phyloP scores from a whole-genome alignment of 2,113 vertebrate species.

The Thinocorus orbignyianus region DNA sequence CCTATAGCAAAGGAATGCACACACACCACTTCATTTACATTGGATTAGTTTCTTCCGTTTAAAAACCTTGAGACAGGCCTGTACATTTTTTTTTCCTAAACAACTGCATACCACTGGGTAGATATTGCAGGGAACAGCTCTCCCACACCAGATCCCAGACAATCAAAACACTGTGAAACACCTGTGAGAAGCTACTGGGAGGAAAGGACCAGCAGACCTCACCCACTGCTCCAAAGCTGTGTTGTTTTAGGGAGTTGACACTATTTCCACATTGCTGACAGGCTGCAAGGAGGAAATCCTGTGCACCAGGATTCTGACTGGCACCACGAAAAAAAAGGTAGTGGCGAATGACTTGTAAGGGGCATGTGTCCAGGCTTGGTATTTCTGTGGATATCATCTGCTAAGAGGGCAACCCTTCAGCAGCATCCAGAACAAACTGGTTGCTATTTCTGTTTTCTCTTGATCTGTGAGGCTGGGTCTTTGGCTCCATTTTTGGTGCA shows the following conservation, averaged over 20 bases:
- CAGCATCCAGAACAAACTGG: not conserved
- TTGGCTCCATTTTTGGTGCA: not conserved
- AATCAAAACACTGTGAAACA: not conserved
- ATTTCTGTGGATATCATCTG: not conserved
- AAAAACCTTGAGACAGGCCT: not conserved
- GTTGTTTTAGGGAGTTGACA: not conserved
- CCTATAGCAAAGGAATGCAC: constrained; percentile 10
- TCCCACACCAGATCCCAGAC: not conserved
- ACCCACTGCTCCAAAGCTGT: fast-evolving
- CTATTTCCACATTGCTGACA: not conserved
- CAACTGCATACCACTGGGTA: not conserved
- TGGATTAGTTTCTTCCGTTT: not conserved
- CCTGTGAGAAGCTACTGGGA: not conserved
- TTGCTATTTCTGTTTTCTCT: not conserved
- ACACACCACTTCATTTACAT: constrained; percentile 15
- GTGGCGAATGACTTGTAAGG: not conserved
- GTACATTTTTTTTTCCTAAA: not conserved
- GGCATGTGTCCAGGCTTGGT: not conserved
- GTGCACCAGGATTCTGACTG: not conserved
- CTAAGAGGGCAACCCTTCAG: not conserved
- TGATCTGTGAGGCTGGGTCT: not conserved
- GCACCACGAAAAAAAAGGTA: not conserved
- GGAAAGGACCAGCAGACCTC: not conserved
- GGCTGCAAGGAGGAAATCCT: not conserved
- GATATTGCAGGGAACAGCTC: not conserved